Base-by-base conservation (phyloP, 37 sponge, comb jelly and placozoan species). In the Petrosia ficiformis region DNA sequence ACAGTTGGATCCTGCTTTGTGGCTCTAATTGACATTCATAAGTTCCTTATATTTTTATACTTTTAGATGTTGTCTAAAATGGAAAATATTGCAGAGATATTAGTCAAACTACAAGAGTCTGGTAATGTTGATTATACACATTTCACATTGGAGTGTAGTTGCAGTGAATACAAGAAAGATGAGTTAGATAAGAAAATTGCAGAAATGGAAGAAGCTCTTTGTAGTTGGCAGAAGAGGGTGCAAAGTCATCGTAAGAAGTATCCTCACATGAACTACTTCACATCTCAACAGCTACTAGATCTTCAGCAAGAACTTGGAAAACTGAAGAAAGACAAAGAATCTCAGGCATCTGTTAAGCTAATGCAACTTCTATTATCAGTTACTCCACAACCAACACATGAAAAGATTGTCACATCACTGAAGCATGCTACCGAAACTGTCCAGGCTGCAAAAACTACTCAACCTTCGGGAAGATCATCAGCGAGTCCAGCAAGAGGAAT, bases 201-300 rank as follows among this genome's bases (percentile, higher is more conserved):
- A 31, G 11, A 32, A 21, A 82, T 91, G 80, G 83, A 81, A 41
- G 0, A 59, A 6, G 83, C 82, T n/a, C 59, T 86, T 0, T 31
- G 69, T 0, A 44, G 68, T 0, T 82, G 83, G 83, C 73, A 67
- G 31, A 41, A 59, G 11, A 14, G 24, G 10, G 54, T 91, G 19
- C 59, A 74, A 8, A 1, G 65, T 0, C 33, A 43, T 6, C 82
- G 86, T 22, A 32, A 36, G 19, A 0, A 82, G 44, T 86, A 38
- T 42, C 82, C 84, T 63, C 71, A 85, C 4, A 37, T 91, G 24
- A 91, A 91, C 66, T 82, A 91, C 75, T 91, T 59, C 67, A 91
- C 91, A 14, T 75, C 87, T 16, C 70, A 48, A 28, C 91, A 91
- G 76, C 44, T 91, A 21, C 68, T 86, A 1, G 32, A 64, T 11